Base-by-base conservation (phyloP, 2,113 vertebrate genomes). In the Apteryx mantelli region DNA sequence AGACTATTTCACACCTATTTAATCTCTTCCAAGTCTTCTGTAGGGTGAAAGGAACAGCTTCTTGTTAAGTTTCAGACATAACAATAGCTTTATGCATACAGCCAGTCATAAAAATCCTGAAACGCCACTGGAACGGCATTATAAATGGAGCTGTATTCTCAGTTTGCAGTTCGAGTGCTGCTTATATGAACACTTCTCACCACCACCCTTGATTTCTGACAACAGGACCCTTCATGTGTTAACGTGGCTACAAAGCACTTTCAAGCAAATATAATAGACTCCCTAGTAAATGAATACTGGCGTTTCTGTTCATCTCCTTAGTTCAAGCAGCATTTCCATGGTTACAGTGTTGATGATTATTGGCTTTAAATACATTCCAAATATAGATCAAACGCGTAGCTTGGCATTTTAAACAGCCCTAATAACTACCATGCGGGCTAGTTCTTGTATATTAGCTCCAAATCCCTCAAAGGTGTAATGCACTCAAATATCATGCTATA, bases 241-340 rank as follows among this genome's bases (percentile, higher is more conserved):
- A 48, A 89, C 64, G n/a, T 40, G 34, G 68, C 88, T n/a, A 64
- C 61, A 60, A 80, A 95, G 86, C 91, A 63, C 53, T 48, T 71
- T n/a, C 8, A 36, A 82, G 74, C 7, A 24, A 77, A 55, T 3
- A 48, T 36, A 78, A 78, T 11, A 58, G 63, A 13, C 55, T 76
- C 63, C 86, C 40, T 38, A 42, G 64, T 50, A 76, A 75, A 91
- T 61, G 50, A 82, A 61, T 11, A 30, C 18, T 16, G 86, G 21
- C 30, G n/a, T 36, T 88, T 73, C 83, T 93, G 71, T 9, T 60
- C 79, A 19, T 58, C 86, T 82, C 69, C 16, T 4, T 5, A 42
- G 26, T 22, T 82, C 75, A 91, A 91, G 82, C 84, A 92, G 77
- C 82, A 93, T 89, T 93, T 73, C 94, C 89, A 93, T 89, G 92